A percentile compares a stretch with the other conserved stretches of the same genome.
Evolutionary conservation across 2,113 vertebrate species (phyloP).

Genomic region (Tauraco erythrolophus): DNA sequence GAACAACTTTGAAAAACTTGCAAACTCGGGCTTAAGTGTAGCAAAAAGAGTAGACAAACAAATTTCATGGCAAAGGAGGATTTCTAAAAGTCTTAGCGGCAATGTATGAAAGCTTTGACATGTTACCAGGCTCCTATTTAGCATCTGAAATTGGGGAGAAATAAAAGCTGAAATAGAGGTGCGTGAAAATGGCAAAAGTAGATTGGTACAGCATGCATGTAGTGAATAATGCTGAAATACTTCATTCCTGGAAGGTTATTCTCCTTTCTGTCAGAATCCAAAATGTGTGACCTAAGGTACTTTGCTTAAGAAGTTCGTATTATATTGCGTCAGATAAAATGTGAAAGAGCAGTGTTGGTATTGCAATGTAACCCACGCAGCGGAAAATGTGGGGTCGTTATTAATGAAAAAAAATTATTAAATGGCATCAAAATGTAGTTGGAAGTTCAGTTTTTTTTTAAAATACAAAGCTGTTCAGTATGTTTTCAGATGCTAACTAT

Average conservation of each 20-base stretch:
- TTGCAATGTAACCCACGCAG: background rate
- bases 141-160: background rate
- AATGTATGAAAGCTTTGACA: background rate
- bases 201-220: background rate
- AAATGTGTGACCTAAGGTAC: background rate
- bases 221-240: background rate
- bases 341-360: background rate
- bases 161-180: background rate
- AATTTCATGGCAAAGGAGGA: background rate
- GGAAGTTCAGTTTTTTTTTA: fast-evolving
- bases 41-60: background rate
- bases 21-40: background rate
- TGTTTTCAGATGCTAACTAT: background rate
- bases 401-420: background rate
- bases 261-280: background rate
- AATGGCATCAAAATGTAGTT: background rate
- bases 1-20: background rate
- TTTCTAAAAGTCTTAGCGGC: background rate
- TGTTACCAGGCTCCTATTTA: background rate
- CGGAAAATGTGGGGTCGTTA: background rate
- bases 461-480: fast-evolving
- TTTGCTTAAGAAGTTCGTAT: background rate
- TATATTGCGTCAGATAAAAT: background rate
- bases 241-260: background rate
- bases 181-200: background rate